Base-by-base conservation (phyloP, 2,113 vertebrate genomes). In the Sciurus niger region DNA sequence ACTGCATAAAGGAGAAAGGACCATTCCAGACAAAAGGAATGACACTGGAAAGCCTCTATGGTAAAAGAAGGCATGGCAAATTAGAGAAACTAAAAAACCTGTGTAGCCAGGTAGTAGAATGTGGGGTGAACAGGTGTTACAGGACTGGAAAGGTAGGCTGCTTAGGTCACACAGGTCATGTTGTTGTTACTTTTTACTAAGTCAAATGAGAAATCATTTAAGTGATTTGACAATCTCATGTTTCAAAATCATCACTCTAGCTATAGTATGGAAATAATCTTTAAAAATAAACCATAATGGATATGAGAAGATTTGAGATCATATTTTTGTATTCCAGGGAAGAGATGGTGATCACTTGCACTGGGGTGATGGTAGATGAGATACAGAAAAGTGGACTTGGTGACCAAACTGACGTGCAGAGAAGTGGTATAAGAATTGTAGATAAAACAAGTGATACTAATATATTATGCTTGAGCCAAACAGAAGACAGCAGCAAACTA, bases 221-320 rank as follows among this genome's bases (percentile, higher is more conserved):
- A 80, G 28, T 73, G 46, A 9, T 1, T 63, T 72, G 4, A 74
- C n/a, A 55, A 16, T 53, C 46, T 80, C 30, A n/a, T 65, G 28
- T 25, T 74, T 92, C 34, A 16, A 65, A 87, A 82, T 87, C 4
- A n/a, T 95, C 17, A 87, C 11, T 68, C 16, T 70, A 95, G 34
- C 4, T 79, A 4, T 13, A 63, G 4, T 91, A n/a, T 63, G 30
- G 14, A 43, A 34, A 85, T 72, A 90, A 72, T 1, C 51, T 20
- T 80, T 70, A n/a, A 7, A 95, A 95, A 73, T 86, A n/a, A 91
- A 5, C 20, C 10, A 20, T n/a, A n/a, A n/a, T n/a, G n/a, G n/a
- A n/a, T n/a, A n/a, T n/a, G n/a, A n/a, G n/a, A n/a, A n/a, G n/a
- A 24, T 86, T 95, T 24, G 28, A 80, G 40, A 20, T 30, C 17